Conservation (phyloP, 1,140 invertebrate species). For the Papilio helenus region DNA sequence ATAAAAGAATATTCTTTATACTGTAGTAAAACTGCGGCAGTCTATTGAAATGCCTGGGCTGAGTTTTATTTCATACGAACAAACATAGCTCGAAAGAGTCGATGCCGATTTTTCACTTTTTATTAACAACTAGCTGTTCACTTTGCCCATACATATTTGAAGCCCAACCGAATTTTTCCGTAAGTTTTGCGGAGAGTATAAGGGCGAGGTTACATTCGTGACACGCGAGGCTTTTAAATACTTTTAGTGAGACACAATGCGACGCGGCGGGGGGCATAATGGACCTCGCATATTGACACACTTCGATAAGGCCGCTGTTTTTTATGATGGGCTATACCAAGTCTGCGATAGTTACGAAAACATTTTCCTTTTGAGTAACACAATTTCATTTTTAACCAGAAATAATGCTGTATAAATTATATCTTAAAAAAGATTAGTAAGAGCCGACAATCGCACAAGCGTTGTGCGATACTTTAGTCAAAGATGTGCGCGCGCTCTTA, state of each 20-base stretch:
- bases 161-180: neutral
- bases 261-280: constrained; percentile 1
- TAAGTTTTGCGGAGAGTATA: neutral
- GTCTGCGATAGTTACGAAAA: neutral
- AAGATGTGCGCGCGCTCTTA: too few species aligned
- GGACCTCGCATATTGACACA: neutral
- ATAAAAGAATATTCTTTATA: constrained; percentile 6
- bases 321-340: constrained; percentile 11
- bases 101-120: neutral
- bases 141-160: neutral
- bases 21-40: neutral
- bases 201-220: constrained; percentile 8
- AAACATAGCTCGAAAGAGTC: neutral
- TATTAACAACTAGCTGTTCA: too few species aligned
- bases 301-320: constrained; percentile 12
- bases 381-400: too few species aligned
- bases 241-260: constrained; percentile 7
- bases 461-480: too few species aligned
- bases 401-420: too few species aligned
- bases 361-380: neutral
- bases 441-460: too few species aligned
- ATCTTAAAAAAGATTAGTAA: too few species aligned
- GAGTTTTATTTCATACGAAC: constrained; percentile 9
- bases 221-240: constrained; percentile 26
- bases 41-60: neutral